phyloP scores from a whole-genome alignment of 1,140 invertebrate genomes.

The Bombus cullumanus region DNA sequence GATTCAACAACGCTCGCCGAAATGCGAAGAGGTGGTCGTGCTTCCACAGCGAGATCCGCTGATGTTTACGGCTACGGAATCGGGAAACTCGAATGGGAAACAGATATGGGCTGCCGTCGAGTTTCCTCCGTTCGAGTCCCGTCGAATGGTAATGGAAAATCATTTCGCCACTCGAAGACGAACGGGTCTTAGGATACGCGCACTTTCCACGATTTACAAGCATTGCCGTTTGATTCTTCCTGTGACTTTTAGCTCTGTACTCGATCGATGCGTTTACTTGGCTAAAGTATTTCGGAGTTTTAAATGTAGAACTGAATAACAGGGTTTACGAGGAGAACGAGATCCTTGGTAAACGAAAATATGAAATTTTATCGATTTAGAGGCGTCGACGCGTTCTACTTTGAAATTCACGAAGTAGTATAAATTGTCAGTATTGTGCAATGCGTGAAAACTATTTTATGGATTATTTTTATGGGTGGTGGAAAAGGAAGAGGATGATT shows the following conservation, averaged over 20 bases:
- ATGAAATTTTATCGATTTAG: not conserved
- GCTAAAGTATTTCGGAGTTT: not conserved
- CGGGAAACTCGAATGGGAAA: constrained; percentile 29
- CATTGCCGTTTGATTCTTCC: not conserved
- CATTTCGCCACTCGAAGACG: not conserved
- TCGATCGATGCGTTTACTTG: not conserved
- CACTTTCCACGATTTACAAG: not conserved
- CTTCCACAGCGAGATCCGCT: not conserved
- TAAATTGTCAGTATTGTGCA: too few relatives aligned
- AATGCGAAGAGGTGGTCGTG: not conserved
- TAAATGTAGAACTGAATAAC: not conserved
- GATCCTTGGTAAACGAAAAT: not conserved
- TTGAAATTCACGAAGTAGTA: too few relatives aligned
- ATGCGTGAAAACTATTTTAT: too few relatives aligned
- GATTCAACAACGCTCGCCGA: not conserved
- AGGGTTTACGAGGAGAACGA: not conserved
- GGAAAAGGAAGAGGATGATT: too few relatives aligned
- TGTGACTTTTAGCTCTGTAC: not conserved
- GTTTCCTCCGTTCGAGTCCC: not conserved
- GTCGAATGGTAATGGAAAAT: constrained; percentile 19
- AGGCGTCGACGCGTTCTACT: not conserved
- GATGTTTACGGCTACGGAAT: constrained; percentile 32
- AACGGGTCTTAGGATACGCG: not conserved
- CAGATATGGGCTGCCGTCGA: constrained; percentile 28
- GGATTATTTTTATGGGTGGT: too few relatives aligned